Evolutionary conservation across 1,140 invertebrate species (phyloP), one percentile per base, ranked within the genome.

Genomic region (Araneus ventricosus): DNA sequence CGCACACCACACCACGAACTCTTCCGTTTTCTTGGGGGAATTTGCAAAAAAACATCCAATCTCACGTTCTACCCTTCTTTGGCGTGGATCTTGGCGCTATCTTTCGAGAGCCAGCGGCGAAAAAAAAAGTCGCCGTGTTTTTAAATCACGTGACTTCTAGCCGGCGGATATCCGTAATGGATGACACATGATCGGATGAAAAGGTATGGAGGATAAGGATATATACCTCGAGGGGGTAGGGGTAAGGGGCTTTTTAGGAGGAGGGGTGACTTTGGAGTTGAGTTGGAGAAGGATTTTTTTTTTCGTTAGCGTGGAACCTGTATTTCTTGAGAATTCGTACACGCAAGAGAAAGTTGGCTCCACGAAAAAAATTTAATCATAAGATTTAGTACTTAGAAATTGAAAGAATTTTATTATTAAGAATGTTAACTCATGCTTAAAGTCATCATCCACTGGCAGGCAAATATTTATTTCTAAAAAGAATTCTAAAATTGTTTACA

Each of bases 81-180:
- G 75, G 52, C 39, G 45, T 80, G 34, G 52, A 30, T 82, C 45
- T 90, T 90, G 88, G 45, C 88, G 75, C 75, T 57, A 90, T 90
- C 75, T 59, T 41, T 37, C n/a, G 6, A 41, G 27, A 59, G 70
- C 88, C 75, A 39, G 24, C 14, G 75, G 88, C 70, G 14, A 52
- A 34, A 24, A 20, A 17, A 61, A 63, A 27, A 67, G 20, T 37
- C 34, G 45, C 86, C 82, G n/a, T 57, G 82, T 39, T 89, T 89
- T 89, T 89, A 89, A 89, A 89, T 89, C 87, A 89, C 87, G 87
- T 89, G 87, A 52, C 63, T 89, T 45, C 34, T 61, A 75, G 34
- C 88, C 88, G 88, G 61, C 88, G 88, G 88, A 90, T 90, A 82
- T 90, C 88, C 88, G 88, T 90, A 90, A 90, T 90, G 88, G 88